Evolutionary conservation across 1,140 invertebrate genomes (phyloP).

Genomic region (Drosophila erecta): DNA sequence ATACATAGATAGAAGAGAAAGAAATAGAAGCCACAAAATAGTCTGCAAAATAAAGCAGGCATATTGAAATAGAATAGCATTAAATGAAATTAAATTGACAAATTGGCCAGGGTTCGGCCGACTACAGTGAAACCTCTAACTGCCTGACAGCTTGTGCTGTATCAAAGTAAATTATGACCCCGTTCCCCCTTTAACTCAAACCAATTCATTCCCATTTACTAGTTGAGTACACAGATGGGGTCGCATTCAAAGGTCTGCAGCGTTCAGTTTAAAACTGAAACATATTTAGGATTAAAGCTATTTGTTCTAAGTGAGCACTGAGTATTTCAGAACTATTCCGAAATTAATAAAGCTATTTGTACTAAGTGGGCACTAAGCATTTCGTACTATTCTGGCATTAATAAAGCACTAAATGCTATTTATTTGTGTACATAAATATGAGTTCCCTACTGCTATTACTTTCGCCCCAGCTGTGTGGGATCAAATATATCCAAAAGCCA

Average conservation of each 20-base stretch:
- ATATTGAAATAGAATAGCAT: constrained; percentile 43
- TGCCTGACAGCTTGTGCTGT: constrained; percentile 6
- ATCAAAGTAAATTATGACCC: constrained; percentile 3
- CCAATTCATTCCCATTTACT: constrained; percentile 1
- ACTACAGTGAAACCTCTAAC: constrained; percentile 12
- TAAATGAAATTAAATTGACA: constrained; percentile 72
- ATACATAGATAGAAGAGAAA: neutral
- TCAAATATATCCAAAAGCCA: neutral
- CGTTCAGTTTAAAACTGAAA: neutral
- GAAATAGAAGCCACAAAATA: constrained; percentile 8
- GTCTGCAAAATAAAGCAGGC: constrained; percentile 4
- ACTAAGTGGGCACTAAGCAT: too few relatives aligned
- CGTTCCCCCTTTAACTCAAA: constrained; percentile 4
- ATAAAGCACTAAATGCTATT: too few relatives aligned
- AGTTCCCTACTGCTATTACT: neutral
- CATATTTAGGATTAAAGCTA: neutral
- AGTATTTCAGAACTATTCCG: too few relatives aligned
- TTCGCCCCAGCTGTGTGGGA: constrained; percentile 2
- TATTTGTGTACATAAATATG: neutral
- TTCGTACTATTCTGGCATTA: too few relatives aligned
- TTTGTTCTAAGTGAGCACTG: too few relatives aligned
- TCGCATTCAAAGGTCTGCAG: neutral
- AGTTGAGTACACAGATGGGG: neutral
- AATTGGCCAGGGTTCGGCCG: constrained; percentile 32
- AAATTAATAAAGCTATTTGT: too few relatives aligned